Base-by-base conservation (phyloP, 2,888 invertebrate species). In the Drosophila prolongata region DNA sequence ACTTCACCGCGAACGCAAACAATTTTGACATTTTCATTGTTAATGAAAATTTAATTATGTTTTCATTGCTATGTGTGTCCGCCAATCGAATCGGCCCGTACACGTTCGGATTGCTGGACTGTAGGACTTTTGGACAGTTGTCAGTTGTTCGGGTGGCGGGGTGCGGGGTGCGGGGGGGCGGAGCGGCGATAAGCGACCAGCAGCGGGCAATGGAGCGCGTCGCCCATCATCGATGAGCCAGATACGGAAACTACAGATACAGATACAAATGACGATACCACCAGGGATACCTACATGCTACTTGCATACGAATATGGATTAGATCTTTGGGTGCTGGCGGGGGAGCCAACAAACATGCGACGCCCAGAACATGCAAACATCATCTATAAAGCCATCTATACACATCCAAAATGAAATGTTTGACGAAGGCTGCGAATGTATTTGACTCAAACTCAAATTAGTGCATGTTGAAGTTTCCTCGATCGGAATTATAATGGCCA, bases 1-100 rank as follows among this genome's bases (percentile, higher is more conserved):
- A 52, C 61, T 34, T 19, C 19, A 27, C 24, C 40, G 56, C 14
- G 40, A 69, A 70, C 40, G 59, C 46, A 50, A 71, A 55, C 76
- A 79, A 80, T 77, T 87, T 80, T 72, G 77, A 76, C 80, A 78
- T 85, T 75, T 76, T 78, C 73, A 80, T 80, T 87, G 85, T 82
- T 86, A 87, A 87, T 87, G 87, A 86, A 87, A 85, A 72, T 87
- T 79, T 87, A 82, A 86, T 86, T 87, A 84, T 87, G 77, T 68
- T 77, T 76, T 66, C 69, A 76, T 59, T 74, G 74, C 61, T 54
- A 50, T 68, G 37, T 72, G 30, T 72, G 71, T 50, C 42, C 53
- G 55, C 52, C 59, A 59, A 67, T 75, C 44, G 40, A 34, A 35
- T 30, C 9, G 24, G 37, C 35, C 30, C 49, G 54, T 35, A 35